Base-by-base conservation (phyloP, 2,888 invertebrate genomes). In the Drosophila multiciliata region DNA sequence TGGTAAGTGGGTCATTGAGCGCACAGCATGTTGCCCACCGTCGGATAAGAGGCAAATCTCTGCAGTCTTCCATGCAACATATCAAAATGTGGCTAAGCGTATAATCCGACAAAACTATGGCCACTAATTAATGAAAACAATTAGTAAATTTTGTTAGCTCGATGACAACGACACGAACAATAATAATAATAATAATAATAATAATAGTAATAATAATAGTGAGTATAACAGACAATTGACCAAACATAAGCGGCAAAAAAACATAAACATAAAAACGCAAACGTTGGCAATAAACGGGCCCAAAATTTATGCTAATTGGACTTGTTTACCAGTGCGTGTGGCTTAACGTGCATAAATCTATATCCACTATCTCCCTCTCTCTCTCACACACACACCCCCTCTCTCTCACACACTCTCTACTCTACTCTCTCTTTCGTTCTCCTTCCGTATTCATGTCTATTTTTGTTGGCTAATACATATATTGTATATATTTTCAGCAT, bases 221-320 rank as follows among this genome's bases (percentile, higher is more conserved):
- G 63, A 57, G 33, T 49, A 29, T 49, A 70, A 32, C 59, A 70
- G 72, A 78, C 81, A 78, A 80, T 75, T 80, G 78, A 49, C 67
- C 71, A 73, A 68, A 66, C 65, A 77, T 77, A 77, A 62, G 74
- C 69, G 59, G 58, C 66, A 49, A 66, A 78, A 82, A 78, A 87
- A 69, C 75, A 84, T 79, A 80, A 87, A 75, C 79, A 87, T 81
- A 83, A 87, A 87, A 89, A 87, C 78, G 85, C 85, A 87, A 89
- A 87, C 86, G 87, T 77, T 87, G 72, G 70, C 87, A 89, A 89
- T 87, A 89, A 87, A 87, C 75, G 75, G 68, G 49, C 71, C 79
- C 73, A 61, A 83, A 87, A 87, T 87, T 89, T 87, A 87, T 89
- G 88, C 87, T 87, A 87, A 87, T 87, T 87, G 89, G 78, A 82